Conservation (phyloP, 2,888 invertebrate genomes). For the Eupithecia subfuscata region DNA sequence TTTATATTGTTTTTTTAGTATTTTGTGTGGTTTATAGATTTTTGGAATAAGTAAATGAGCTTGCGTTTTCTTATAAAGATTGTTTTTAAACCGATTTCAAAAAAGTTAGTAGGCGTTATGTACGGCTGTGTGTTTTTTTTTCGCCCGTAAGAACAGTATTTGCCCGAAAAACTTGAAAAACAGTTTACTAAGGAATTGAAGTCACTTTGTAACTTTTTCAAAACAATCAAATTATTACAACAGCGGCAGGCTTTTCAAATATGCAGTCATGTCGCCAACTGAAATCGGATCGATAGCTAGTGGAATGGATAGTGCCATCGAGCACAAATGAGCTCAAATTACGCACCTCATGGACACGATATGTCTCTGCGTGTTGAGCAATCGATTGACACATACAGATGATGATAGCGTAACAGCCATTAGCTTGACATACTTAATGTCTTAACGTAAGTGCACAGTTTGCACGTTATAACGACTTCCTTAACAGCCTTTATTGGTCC, state of each 20-base stretch:
- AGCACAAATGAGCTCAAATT: slow-evolving; percentile 25
- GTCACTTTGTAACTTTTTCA: too few relatives aligned
- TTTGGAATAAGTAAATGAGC: not conserved
- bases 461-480: too few relatives aligned
- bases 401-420: slow-evolving; percentile 11
- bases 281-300: not conserved
- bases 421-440: slow-evolving; percentile 12
- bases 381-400: slow-evolving; percentile 23
- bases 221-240: not conserved
- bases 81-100: not conserved
- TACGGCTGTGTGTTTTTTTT: too few relatives aligned
- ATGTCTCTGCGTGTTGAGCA: slow-evolving; percentile 16
- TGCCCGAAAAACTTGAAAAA: too few relatives aligned
- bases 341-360: slow-evolving; percentile 11
- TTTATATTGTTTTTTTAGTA: not conserved
- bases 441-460: not conserved
- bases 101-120: too few relatives aligned
- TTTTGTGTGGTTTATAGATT: not conserved
- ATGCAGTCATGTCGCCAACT: not conserved
- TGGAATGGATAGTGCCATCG: slow-evolving; percentile 1
- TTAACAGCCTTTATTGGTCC: too few relatives aligned
- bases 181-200: too few relatives aligned
- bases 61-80: not conserved
- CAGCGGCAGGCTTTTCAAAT: not conserved
- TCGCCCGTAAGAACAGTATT: too few relatives aligned